Evolutionary conservation across 2,113 vertebrate species (phyloP).

Genomic region (Stigmatopora argus): DNA sequence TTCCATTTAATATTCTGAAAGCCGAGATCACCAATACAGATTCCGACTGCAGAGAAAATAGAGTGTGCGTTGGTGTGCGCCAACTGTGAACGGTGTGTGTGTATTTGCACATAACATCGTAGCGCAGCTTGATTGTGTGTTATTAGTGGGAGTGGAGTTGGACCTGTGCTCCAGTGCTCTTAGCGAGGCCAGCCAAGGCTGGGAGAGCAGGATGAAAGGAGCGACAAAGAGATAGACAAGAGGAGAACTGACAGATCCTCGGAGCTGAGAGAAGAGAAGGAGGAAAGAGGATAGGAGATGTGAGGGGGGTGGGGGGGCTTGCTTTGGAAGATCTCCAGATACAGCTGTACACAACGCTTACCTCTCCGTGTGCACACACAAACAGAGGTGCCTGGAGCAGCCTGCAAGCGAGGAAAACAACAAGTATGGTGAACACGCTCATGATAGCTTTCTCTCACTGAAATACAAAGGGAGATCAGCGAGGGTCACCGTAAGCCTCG

Average conservation of each 20-base stretch:
- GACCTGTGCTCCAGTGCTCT: constrained; percentile 66
- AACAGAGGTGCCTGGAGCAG: constrained; percentile 51
- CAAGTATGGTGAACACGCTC: constrained; percentile 58
- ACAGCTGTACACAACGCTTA: constrained; percentile 60
- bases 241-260: constrained; percentile 68
- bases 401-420: constrained; percentile 65
- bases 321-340: constrained; percentile 64
- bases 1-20: not conserved
- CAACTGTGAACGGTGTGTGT: not conserved
- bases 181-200: constrained; percentile 64
- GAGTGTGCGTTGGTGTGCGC: constrained; percentile 9
- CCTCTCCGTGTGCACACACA: constrained; percentile 39
- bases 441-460: constrained; percentile 41
- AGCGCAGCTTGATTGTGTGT: constrained; percentile 49
- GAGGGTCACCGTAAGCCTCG: constrained; percentile 59
- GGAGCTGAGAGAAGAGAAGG: constrained; percentile 61
- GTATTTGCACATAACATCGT: constrained; percentile 33
- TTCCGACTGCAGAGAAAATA: not conserved
- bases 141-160: constrained; percentile 64
- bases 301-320: constrained; percentile 44
- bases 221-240: constrained; percentile 61
- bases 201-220: constrained; percentile 65
- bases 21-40: not conserved
- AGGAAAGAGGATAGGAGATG: constrained; percentile 45
- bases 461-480: constrained; percentile 47